phyloP scores from a whole-genome alignment of 2,797 vertebrate genomes.

The Enteromius thamalakanensis region DNA sequence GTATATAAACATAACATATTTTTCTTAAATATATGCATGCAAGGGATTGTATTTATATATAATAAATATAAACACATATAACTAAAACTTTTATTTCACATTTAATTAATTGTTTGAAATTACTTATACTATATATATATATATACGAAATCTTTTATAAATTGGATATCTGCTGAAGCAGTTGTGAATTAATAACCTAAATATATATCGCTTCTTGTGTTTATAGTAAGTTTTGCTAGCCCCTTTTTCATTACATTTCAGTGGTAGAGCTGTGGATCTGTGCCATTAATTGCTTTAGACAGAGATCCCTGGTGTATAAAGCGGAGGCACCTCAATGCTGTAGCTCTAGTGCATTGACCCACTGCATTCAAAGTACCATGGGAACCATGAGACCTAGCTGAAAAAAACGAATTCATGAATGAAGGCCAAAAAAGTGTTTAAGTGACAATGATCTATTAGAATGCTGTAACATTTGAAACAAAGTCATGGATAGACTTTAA shows the following conservation, averaged over 20 bases:
- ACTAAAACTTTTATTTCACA: too few relatives aligned
- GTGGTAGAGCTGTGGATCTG: neutral
- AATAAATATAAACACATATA: too few relatives aligned
- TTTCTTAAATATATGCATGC: too few relatives aligned
- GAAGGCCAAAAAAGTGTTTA: slow-evolving; percentile 11
- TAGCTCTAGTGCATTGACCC: neutral
- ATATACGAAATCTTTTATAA: neutral
- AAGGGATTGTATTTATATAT: too few relatives aligned
- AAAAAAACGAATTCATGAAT: neutral
- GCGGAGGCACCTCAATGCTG: slow-evolving; percentile 3
- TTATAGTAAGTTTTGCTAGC: neutral
- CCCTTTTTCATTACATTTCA: neutral
- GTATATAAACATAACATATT: too few relatives aligned
- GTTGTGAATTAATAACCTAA: neutral
- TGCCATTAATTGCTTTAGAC: slow-evolving; percentile 6
- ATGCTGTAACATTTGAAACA: neutral
- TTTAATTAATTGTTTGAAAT: too few relatives aligned
- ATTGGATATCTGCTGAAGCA: neutral
- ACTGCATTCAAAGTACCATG: slow-evolving; percentile 35
- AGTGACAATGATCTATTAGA: slow-evolving; percentile 7
- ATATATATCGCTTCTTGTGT: neutral
- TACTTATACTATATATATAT: neutral
- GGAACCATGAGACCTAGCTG: slow-evolving; percentile 45
- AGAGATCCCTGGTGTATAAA: slow-evolving; percentile 2
- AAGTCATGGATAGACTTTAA: neutral